These are phyloP conservation scores for Amblyopsis hoosieri DNA, from an alignment of 2,797 vertebrate species.

Conservation along the genomic window DNA sequence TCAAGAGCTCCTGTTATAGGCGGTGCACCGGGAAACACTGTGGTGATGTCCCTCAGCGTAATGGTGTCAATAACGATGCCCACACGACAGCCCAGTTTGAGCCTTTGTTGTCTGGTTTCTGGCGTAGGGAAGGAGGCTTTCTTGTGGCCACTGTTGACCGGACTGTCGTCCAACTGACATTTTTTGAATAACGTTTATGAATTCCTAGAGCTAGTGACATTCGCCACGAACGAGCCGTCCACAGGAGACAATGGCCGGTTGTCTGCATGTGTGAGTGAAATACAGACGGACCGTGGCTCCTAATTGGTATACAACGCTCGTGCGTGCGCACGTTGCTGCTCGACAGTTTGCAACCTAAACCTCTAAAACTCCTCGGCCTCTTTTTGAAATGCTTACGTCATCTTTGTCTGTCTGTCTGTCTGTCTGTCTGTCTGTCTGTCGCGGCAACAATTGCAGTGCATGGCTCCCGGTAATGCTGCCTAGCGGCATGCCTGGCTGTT, in stretches of 20 bases:
- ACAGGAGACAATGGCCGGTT: no score
- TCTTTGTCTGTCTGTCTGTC: neutral
- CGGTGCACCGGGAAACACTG: neutral
- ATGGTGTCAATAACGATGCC: no score
- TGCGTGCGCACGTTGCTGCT: constrained; percentile 34
- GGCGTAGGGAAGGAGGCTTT: neutral
- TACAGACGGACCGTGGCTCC: neutral
- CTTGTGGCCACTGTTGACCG: neutral
- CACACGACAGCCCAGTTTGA: no score
- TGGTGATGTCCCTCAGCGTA: neutral
- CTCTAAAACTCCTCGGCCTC: neutral
- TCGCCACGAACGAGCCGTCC: neutral
- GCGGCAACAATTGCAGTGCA: neutral
- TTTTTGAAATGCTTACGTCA: neutral
- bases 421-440: neutral
- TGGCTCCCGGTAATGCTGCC: neutral
- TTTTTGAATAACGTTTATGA: neutral
- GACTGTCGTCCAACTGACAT: constrained; percentile 1
- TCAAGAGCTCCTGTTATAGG: neutral
- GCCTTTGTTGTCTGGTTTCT: neutral
- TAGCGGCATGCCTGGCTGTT: neutral
- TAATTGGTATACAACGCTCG: neutral
- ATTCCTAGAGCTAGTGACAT: neutral
- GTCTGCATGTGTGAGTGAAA: no score
- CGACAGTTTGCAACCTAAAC: constrained; percentile 59